These are phyloP conservation scores for Coracias cyanogaster DNA, from an alignment of 2,797 vertebrate genomes.

Conservation along the genomic window DNA sequence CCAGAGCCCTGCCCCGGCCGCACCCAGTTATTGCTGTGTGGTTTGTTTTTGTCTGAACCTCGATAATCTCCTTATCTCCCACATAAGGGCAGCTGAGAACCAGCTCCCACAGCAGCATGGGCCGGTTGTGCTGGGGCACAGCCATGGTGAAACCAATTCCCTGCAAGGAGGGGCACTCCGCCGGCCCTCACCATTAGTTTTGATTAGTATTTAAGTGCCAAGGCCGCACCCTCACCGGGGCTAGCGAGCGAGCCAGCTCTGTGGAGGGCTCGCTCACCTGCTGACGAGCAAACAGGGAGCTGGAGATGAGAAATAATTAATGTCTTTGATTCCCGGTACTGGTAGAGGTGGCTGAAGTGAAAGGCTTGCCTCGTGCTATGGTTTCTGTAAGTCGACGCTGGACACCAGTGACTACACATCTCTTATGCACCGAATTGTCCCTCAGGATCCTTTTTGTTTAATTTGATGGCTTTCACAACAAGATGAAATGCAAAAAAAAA, in stretches of 20 bases:
- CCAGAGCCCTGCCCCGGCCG: not conserved
- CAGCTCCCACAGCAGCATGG: not conserved
- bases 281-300: not conserved
- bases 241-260: not conserved
- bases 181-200: fast-evolving
- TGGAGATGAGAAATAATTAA: not conserved
- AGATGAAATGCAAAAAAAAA: not conserved
- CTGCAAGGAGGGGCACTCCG: fast-evolving
- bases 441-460: not conserved
- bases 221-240: too few species aligned
- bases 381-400: fast-evolving
- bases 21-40: not conserved
- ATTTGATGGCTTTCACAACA: not conserved
- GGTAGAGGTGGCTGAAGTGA: not conserved
- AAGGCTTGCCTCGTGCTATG: not conserved
- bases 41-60: not conserved
- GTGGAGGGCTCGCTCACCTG: not conserved
- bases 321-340: not conserved
- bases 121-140: fast-evolving
- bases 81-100: not conserved
- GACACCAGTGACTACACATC: not conserved
- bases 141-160: not conserved
- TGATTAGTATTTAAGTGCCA: not conserved
- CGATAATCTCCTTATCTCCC: not conserved
- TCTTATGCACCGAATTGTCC: not conserved